Conservation (phyloP, 2,888 invertebrate species). For the Drosophila fungiperda region DNA sequence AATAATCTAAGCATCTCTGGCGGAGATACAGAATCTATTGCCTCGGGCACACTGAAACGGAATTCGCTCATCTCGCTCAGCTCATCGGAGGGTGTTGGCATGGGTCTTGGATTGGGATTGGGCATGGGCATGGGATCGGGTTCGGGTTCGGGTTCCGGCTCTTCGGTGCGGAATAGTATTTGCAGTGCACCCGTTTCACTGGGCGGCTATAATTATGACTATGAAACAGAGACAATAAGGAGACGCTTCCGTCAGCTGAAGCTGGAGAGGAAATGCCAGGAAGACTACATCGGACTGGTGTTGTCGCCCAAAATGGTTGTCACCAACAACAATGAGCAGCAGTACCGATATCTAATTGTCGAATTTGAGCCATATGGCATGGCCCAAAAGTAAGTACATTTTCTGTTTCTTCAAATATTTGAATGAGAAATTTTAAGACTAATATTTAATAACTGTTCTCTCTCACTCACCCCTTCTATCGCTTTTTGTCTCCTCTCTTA, state of each 20-base stretch:
- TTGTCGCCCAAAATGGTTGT: conserved; percentile 88
- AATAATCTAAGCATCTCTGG: conserved; percentile 84
- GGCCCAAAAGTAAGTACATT: conserved; percentile 86
- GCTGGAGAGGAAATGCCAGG: conserved; percentile 88
- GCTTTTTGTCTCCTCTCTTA: not conserved
- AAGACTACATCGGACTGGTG: conserved; percentile 90
- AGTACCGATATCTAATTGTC: conserved; percentile 88
- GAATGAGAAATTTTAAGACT: no score
- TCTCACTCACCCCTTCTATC: not conserved
- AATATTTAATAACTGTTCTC: no score
- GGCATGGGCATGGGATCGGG: conserved; percentile 58
- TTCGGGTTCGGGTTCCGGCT: conserved; percentile 18
- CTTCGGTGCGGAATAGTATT: conserved; percentile 69
- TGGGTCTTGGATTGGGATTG: conserved; percentile 36
- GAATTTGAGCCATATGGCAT: conserved; percentile 89
- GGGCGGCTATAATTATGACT: conserved; percentile 85
- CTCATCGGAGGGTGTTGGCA: conserved; percentile 81
- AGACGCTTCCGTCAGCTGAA: conserved; percentile 89
- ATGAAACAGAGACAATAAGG: conserved; percentile 86
- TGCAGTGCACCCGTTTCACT: conserved; percentile 84
- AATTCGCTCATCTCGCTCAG: conserved; percentile 83
- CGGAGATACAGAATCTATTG: conserved; percentile 84
- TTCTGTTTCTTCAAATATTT: no score
- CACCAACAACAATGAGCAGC: conserved; percentile 86
- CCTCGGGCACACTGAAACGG: conserved; percentile 82